These are phyloP conservation scores for Hymenochirus boettgeri DNA, from an alignment of 2,113 vertebrate genomes.

Conservation along the genomic window DNA sequence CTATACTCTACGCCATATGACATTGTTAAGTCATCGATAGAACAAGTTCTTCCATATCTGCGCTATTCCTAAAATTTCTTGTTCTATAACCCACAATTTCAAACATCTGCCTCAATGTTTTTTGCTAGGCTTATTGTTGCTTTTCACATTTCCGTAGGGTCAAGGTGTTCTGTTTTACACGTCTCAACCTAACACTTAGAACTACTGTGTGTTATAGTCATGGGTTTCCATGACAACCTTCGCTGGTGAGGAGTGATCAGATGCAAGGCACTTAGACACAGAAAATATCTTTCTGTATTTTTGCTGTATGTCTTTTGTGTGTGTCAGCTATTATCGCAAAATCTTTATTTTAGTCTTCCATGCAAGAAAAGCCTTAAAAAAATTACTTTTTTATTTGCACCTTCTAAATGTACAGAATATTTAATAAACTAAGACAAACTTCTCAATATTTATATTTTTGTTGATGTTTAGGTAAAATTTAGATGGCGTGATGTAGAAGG, in stretches of 20 bases:
- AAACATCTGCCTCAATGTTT: neutral
- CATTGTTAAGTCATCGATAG: too few species aligned
- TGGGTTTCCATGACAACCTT: slow-evolving; percentile 34
- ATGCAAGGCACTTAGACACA: slow-evolving; percentile 26
- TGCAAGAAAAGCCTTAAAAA: neutral
- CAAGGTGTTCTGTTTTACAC: slow-evolving; percentile 25
- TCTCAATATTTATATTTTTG: too few species aligned
- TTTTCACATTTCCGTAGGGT: slow-evolving; percentile 11
- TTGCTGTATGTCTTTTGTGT: neutral
- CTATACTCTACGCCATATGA: too few species aligned
- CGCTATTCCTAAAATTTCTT: neutral
- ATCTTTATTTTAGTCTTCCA: neutral
- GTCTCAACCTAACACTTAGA: slow-evolving; percentile 27
- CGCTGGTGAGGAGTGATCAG: slow-evolving; percentile 28
- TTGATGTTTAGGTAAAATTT: too few species aligned
- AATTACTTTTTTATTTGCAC: neutral
- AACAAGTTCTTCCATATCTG: too few species aligned
- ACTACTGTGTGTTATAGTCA: slow-evolving; percentile 32
- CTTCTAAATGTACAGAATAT: neutral
- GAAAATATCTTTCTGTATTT: slow-evolving; percentile 18
- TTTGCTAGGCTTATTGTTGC: neutral
- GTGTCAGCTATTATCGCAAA: slow-evolving; percentile 17
- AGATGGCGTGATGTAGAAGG: too few species aligned
- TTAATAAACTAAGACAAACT: too few species aligned
- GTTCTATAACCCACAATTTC: neutral